Evolutionary conservation across 1,140 invertebrate species (phyloP).

Genomic region (Drosophila serrata): DNA sequence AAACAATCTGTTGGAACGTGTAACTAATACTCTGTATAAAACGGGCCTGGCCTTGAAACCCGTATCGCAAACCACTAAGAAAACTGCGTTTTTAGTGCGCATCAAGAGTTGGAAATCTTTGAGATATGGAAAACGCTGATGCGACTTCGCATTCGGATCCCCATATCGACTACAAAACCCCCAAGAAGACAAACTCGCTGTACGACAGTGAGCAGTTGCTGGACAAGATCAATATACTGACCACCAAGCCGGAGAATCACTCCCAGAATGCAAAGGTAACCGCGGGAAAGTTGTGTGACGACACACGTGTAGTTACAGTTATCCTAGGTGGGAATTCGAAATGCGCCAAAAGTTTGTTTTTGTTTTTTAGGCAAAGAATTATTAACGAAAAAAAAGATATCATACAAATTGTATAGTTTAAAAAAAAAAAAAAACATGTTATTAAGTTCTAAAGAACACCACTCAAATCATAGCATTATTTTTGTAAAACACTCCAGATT

Average conservation of each 20-base stretch:
- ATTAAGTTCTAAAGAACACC: too few relatives aligned
- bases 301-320: constrained; percentile 29
- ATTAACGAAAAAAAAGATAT: too few relatives aligned
- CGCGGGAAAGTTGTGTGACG: neutral
- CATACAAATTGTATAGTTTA: too few relatives aligned
- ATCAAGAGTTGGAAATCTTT: neutral
- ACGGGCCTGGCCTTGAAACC: neutral
- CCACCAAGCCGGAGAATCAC: constrained; percentile 80
- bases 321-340: constrained; percentile 8
- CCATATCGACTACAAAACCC: constrained; percentile 78
- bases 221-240: constrained; percentile 82
- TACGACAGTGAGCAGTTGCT: constrained; percentile 73
- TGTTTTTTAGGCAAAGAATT: neutral
- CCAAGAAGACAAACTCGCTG: constrained; percentile 67
- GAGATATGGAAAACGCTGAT: constrained; percentile 66
- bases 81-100: neutral
- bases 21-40: neutral
- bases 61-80: neutral
- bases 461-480: too few relatives aligned
- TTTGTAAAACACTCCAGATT: neutral
- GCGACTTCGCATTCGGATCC: constrained; percentile 49
- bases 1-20: neutral
- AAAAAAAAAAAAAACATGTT: too few relatives aligned
- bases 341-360: neutral
- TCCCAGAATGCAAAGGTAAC: constrained; percentile 78